Evolutionary conservation across 2,113 vertebrate species (phyloP), one percentile per base, ranked within the genome.

Genomic region (Orthonyx spaldingii): DNA sequence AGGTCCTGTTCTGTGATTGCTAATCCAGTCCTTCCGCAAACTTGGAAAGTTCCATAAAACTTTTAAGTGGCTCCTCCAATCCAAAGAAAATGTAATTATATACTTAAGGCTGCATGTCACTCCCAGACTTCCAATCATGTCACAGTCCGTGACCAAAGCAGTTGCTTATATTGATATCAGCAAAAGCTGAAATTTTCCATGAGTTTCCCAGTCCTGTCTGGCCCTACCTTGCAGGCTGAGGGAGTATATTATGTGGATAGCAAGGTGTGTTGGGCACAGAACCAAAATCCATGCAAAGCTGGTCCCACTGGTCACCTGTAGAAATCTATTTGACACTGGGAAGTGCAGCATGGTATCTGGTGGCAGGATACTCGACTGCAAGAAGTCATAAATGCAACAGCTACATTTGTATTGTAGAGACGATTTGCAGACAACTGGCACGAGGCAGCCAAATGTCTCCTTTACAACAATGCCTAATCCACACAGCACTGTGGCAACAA

Each of bases 381-480:
- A 92, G 41, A 83, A 94, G 81, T 57, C 70, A 63, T 9, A 65
- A 89, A 87, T 11, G 44, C 74, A 87, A 42, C 69, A 84, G 46
- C 71, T 41, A 57, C n/a, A 53, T 89, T 56, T 61, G 63, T 61
- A 77, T 10, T 16, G 59, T 5, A 83, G 84, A 95, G 84, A 57
- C 71, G 90, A 80, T 87, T 55, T 71, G 71, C 76, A 93, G 92
- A 74, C 76, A 96, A 87, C 44, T 68, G 69, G 60, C 70, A 77
- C 28, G 65, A 94, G 75, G 60, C 93, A 96, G 90, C 81, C 89
- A 96, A 92, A 93, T 52, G 41, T 49, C 84, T 93, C 91, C 66
- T 76, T 72, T 90, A 66, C 41, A 94, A 90, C 52, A 87, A 88
- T 60, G 90, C 85, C 64, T 92, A 95, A 97, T 95, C 77, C 90